Conservation (phyloP, 2,113 vertebrate species). For the Eira barbara region DNA sequence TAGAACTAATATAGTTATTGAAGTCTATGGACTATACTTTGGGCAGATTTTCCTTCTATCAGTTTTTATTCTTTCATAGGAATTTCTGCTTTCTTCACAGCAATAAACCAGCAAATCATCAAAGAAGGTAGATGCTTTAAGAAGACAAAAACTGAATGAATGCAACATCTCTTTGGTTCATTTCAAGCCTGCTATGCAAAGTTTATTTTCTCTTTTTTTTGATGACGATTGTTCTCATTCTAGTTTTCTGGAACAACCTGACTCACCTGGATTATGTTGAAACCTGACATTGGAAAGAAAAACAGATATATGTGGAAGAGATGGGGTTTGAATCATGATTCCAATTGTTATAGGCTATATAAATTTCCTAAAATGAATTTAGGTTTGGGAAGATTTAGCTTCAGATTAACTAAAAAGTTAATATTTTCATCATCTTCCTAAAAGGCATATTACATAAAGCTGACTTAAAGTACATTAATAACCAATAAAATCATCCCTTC, state of each 20-base stretch:
- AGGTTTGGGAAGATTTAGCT: constrained; percentile 16
- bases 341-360: neutral
- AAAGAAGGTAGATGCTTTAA: neutral
- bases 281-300: neutral
- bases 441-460: constrained; percentile 35
- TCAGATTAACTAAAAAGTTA: constrained; percentile 7
- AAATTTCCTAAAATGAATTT: constrained; percentile 10
- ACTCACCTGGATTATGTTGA: neutral
- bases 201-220: neutral
- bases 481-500: constrained; percentile 36
- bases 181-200: neutral
- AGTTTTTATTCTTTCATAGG: neutral
- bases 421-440: constrained; percentile 33
- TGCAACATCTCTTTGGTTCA: neutral
- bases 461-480: constrained; percentile 36
- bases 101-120: neutral
- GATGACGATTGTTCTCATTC: neutral
- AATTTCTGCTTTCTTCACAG: neutral
- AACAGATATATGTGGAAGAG: neutral
- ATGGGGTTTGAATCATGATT: neutral
- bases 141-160: constrained; percentile 4
- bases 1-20: neutral
- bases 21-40: neutral
- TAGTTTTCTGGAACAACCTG: neutral
- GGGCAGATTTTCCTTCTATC: neutral